Base-by-base conservation (phyloP, 2,888 invertebrate species). In the Tridacna gigas region DNA sequence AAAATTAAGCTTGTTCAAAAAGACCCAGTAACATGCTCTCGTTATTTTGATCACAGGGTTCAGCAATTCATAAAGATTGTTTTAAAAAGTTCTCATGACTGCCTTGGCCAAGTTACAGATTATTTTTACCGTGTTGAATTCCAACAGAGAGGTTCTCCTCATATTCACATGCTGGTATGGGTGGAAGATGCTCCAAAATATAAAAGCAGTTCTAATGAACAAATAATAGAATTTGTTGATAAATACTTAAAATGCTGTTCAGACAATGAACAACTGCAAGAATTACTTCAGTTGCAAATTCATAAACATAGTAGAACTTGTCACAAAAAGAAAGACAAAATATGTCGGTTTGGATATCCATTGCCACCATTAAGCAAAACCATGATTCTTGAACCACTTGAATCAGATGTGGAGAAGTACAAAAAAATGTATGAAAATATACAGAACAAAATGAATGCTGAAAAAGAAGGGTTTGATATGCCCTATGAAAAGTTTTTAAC, bases 241-340 rank as follows among this genome's bases (percentile, higher is more conserved):
- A 47, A 79, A 28, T 82, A 74, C 69, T 73, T 85, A 28, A 51
- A 79, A 56, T 85, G 85, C 37, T 69, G 65, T 18, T 56, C 66
- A 37, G 60, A 77, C n/a, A 60, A 73, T 63, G 61, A 28, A 51
- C 9, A 71, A 12, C 20, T 81, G 25, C 26, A 5, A 47, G 61
- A 79, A n/a, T 56, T 84, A 18, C 61, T 87, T 28, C 51, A 85
- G 4, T 47, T 85, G 12, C 88, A 88, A 73, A 60, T 84, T n/a
- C 88, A 88, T 48, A 86, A 82, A 66, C 84, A 86, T 80, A 77
- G 82, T 20, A 82, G 82, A 76, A 82, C 86, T n/a, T 86, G 86
- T 65, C 75, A 61, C 65, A 86, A 82, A 71, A 74, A 74, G 25
- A 7, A 56, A 84, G 37, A 77, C 60, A 37, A 75, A 80, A 56